phyloP scores from a whole-genome alignment of 2,797 vertebrate species.

The Crypturellus tataupa region DNA sequence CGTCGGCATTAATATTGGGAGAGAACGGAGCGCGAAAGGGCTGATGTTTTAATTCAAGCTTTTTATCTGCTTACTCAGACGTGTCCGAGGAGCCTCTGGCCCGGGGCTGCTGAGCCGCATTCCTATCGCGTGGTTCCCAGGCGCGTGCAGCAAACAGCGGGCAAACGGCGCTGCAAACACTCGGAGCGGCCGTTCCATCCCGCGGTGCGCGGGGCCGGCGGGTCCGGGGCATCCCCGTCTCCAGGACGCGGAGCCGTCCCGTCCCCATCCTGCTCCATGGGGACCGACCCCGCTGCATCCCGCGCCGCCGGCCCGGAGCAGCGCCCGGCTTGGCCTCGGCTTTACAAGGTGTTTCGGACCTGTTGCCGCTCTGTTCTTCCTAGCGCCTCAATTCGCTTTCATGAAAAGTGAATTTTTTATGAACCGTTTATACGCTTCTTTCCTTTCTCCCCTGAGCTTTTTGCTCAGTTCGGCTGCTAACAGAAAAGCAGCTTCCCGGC shows the following conservation, averaged over 20 bases:
- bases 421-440: slow-evolving; percentile 4
- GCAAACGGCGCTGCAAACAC: neutral
- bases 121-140: rapidly evolving
- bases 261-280: neutral
- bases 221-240: rapidly evolving
- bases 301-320: rapidly evolving
- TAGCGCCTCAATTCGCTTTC: neutral
- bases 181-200: neutral
- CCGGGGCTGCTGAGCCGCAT: rapidly evolving
- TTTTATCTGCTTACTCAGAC: rapidly evolving
- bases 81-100: rapidly evolving
- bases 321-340: too few relatives aligned
- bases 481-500: neutral
- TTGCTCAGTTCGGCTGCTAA: neutral
- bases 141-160: rapidly evolving
- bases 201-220: too few relatives aligned
- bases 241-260: rapidly evolving
- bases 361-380: neutral
- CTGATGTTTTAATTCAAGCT: rapidly evolving
- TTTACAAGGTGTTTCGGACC: rapidly evolving
- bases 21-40: neutral
- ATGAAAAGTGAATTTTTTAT: slow-evolving; percentile 37
- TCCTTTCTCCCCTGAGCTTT: neutral
- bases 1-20: rapidly evolving
- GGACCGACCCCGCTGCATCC: rapidly evolving